phyloP scores from a whole-genome alignment of 2,113 vertebrate species.

The Pelecanus crispus region DNA sequence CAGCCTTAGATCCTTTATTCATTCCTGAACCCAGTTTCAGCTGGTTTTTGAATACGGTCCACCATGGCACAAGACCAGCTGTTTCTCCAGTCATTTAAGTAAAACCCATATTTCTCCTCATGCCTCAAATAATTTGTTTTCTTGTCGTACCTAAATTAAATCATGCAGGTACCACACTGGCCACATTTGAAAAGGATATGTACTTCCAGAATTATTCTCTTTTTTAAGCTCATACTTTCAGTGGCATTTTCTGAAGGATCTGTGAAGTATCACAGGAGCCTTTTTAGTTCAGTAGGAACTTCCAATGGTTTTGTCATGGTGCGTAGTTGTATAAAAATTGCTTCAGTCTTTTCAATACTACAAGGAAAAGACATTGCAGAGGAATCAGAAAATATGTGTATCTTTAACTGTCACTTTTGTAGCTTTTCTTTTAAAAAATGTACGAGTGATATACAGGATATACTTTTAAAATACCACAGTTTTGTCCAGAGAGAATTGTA shows the following conservation, averaged over 20 bases:
- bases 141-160: background rate
- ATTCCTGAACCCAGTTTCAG: background rate
- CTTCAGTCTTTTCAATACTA: background rate
- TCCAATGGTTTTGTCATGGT: background rate
- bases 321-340: background rate
- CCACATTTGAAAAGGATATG: background rate
- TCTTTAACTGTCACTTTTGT: background rate
- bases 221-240: background rate
- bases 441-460: background rate
- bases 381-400: background rate
- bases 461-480: background rate
- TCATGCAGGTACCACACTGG: background rate
- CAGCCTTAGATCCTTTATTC: background rate
- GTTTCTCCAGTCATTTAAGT: background rate
- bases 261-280: background rate
- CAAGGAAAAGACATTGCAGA: slow-evolving; percentile 4
- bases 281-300: slow-evolving; percentile 34
- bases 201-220: background rate
- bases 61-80: background rate
- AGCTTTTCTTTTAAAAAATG: background rate
- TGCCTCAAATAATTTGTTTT: background rate
- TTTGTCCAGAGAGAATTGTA: background rate
- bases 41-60: background rate
- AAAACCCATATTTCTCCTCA: background rate
- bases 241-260: slow-evolving; percentile 15